Evolutionary conservation across 53 echinoderm and acorn worm genomes (phyloP), one percentile per base, ranked within the genome.

Genomic region (Echinarachnius parma): DNA sequence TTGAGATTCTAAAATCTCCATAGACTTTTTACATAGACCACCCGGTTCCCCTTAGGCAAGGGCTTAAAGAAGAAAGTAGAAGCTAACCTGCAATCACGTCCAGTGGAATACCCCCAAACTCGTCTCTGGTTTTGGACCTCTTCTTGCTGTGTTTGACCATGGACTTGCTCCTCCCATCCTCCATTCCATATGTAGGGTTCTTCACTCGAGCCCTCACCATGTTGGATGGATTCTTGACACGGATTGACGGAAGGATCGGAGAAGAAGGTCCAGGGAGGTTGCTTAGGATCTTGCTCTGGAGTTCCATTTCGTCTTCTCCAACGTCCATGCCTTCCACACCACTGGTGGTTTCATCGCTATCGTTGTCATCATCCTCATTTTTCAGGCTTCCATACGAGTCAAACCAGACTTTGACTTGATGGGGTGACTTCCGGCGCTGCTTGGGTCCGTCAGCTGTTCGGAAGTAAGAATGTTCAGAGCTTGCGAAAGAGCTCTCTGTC

Each of bases 351-450:
- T 28, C 55, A 25, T 55, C 46, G 32, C 22, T 32, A 3, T 34
- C 35, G 11, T 55, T 27, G 28, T 72, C 74, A 45, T 52, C 62
- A 11, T 67, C 49, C 54, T 61, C 34, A 18, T 61, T 32, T 33
- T 63, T 72, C 63, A 78, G 50, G 62, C 63, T 61, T 2, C 84
- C 84, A 34, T 78, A 84, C 31, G 78, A 78, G 33, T 84, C 84
- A 35, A 78, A 84, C 84, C 84, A 84, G 37, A 84, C 53, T 32
- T 77, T 70, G 76, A 60, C 28, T 57, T 78, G 56, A 47, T 78
- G 78, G 18, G 78, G 84, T 34, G 60, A 72, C 59, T 84, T 84
- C 19, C 84, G 78, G 28, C 63, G 70, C 26, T 80, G 57, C 31
- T 28, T 55, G 70, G 13, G 31, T 62, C 49, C 28, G 16, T 30